Percentiles rank a stretch among this genome's conserved stretches.
Evolutionary conservation across 2,797 vertebrate species (phyloP).

Genomic region (Enteromius radiatus): DNA sequence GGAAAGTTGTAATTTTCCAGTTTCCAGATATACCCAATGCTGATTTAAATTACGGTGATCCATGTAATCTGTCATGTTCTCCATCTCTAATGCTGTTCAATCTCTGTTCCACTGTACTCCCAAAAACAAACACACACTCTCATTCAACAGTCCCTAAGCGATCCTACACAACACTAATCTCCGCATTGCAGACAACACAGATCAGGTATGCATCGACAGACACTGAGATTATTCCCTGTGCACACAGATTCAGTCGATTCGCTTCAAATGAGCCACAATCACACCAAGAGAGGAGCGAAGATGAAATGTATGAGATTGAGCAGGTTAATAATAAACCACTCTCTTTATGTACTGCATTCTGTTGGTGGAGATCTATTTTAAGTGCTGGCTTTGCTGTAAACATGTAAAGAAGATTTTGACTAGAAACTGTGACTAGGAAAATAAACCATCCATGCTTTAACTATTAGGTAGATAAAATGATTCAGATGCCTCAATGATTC

Average conservation of each 20-base stretch:
- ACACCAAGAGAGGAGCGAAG: conserved; percentile 23
- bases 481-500: not conserved
- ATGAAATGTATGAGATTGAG: not conserved
- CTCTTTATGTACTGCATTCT: conserved; percentile 15
- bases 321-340: conserved; percentile 37
- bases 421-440: conserved; percentile 5
- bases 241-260: conserved; percentile 46
- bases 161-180: conserved; percentile 51
- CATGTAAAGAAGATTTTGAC: too few relatives aligned
- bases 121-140: conserved; percentile 19
- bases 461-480: not conserved
- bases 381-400: conserved; percentile 6
- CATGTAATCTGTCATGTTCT: conserved; percentile 28
- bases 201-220: conserved; percentile 48
- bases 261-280: conserved; percentile 45
- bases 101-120: conserved; percentile 12
- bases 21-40: conserved; percentile 20
- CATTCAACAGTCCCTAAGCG: conserved; percentile 1
- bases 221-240: conserved; percentile 46
- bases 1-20: conserved; percentile 9
- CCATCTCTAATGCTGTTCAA: conserved; percentile 23
- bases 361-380: not conserved
- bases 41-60: conserved; percentile 31
- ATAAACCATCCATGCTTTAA: conserved; percentile 7
- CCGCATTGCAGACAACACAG: conserved; percentile 49